These are phyloP conservation scores for Cinclus mexicanus DNA, from an alignment of 2,113 vertebrate species.

Conservation along the genomic window DNA sequence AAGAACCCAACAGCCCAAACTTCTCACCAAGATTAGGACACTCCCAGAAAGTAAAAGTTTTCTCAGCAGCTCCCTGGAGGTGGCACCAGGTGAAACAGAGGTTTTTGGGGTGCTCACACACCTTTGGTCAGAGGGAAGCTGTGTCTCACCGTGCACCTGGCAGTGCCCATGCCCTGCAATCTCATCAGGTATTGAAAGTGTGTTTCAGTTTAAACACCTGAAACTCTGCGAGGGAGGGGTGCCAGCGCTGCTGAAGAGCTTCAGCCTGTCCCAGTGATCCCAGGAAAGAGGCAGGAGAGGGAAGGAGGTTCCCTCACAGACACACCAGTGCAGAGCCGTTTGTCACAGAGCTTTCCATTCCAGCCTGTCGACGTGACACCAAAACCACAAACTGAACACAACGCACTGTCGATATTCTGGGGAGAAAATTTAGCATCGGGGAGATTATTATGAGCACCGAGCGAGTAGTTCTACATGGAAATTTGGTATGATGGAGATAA, in stretches of 20 bases:
- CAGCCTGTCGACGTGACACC: fast-evolving
- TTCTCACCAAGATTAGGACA: background rate
- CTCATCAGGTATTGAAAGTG: background rate
- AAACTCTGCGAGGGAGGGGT: background rate
- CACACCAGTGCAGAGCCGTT: fast-evolving
- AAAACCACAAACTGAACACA: background rate
- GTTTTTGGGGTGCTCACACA: background rate
- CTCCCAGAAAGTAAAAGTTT: background rate
- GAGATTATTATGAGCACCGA: background rate
- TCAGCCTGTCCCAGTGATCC: background rate
- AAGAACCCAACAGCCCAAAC: background rate
- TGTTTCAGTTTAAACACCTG: background rate
- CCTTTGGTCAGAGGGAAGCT: background rate
- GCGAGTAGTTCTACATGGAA: background rate
- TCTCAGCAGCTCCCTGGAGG: background rate
- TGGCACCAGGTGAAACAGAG: background rate
- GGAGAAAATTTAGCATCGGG: background rate
- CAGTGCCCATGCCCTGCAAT: fast-evolving
- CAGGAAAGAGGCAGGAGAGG: background rate
- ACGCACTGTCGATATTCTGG: background rate
- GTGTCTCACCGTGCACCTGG: background rate
- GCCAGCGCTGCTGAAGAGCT: background rate
- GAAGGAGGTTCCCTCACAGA: background rate
- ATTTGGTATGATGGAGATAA: background rate
- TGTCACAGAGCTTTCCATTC: background rate